Evolutionary conservation across 2,113 vertebrate species (phyloP).

Genomic region (Pomatorhinus ruficollis): DNA sequence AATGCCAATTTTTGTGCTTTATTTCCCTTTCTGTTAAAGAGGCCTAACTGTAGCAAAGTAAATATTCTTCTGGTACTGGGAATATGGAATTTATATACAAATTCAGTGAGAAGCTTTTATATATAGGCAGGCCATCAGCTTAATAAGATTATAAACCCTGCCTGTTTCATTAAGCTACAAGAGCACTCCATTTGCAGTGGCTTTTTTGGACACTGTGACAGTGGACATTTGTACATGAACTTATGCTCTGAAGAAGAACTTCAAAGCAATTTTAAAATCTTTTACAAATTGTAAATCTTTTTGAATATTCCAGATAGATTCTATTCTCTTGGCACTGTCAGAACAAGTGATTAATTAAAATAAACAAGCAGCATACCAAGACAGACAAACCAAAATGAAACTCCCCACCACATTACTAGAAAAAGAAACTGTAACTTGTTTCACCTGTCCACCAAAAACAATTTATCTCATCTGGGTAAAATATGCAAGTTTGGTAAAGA

Average conservation of each 20-base stretch:
- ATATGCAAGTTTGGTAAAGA: neutral
- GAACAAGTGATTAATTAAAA: neutral
- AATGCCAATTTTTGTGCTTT: conserved; percentile 28
- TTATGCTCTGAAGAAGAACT: neutral
- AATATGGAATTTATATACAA: neutral
- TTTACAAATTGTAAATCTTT: neutral
- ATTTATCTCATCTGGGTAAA: neutral
- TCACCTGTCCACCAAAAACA: neutral
- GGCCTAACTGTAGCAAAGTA: conserved; percentile 18
- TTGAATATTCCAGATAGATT: neutral
- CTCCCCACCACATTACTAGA: neutral
- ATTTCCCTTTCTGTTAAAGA: conserved; percentile 27
- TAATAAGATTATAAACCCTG: neutral
- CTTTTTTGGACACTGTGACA: neutral
- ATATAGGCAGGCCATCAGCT: neutral
- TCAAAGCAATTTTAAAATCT: neutral
- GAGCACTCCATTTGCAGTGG: neutral
- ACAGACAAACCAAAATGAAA: neutral
- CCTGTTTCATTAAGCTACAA: conserved; percentile 5
- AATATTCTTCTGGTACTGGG: neutral
- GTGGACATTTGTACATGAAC: neutral
- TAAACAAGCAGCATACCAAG: neutral
- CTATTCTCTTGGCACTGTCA: neutral
- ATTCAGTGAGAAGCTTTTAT: neutral
- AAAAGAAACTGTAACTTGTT: neutral